Base-by-base conservation (phyloP, 2,797 vertebrate species). In the Esox masquinongy region DNA sequence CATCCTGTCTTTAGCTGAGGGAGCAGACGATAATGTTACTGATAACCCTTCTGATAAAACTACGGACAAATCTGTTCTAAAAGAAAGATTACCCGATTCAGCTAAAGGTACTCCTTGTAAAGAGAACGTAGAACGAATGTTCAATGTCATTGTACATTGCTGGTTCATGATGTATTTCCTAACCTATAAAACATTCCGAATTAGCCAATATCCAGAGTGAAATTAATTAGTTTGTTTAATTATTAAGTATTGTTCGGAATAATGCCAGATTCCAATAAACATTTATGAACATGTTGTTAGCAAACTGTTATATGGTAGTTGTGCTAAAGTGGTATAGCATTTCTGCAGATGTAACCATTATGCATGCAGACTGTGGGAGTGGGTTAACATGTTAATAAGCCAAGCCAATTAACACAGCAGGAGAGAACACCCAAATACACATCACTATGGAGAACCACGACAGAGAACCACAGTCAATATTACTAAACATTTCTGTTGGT, bases 11-110 rank as follows among this genome's bases (percentile, higher is more conserved):
- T 71, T 76, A 74, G 67, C 74, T 70, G 75, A 79, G 88, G 67
- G 74, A 87, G 85, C 90, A 96, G 96, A 96, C 88, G 95, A 95
- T 81, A 94, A 91, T 79, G 83, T 91, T 87, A 89, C 88, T 86
- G 92, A 95, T 88, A 96, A 94, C 70, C 88, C 94, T 36, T 91
- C 90, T 90, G 95, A 95, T 88, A 95, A 90, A 84, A 80, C 87
- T 72, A 90, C 90, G 88, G 95, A 95, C 88, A 95, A 90, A 84
- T 81, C 87, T 73, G 85, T 92, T 88, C 91, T 95, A 88, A 95
- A 91, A 87, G 91, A 91, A 77, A 83, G 85, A 87, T 82, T 85
- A 74, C 85, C 89, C 16, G 86, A 92, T 74, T 77, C 90, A 56
- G 89, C 87, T 56, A 92, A 90, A 92, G 91, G 90, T 91, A 90